Conservation (phyloP, 2,888 invertebrate species). For the Parascotia fuliginaria region DNA sequence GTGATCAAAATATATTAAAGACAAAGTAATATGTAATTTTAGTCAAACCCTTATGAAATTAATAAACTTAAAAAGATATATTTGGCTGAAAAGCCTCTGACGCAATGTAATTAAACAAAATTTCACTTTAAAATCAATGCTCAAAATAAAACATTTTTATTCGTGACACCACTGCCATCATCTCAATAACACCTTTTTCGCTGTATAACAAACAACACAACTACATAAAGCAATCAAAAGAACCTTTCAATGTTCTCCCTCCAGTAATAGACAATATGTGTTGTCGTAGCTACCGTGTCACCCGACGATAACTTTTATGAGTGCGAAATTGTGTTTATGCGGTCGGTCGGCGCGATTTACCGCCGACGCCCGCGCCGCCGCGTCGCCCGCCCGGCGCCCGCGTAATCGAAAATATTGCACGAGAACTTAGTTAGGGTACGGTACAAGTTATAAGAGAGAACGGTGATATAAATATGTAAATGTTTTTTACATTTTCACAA, state of each 20-base stretch:
- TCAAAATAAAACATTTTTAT: no score
- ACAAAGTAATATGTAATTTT: no score
- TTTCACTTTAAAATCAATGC: no score
- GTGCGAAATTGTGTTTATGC: constrained; percentile 83
- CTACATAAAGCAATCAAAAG: constrained; percentile 33
- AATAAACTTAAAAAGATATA: no score
- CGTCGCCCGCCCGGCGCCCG: constrained; percentile 34
- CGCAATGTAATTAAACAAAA: no score
- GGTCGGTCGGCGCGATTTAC: constrained; percentile 74
- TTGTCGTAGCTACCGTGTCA: constrained; percentile 40
- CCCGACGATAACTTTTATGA: constrained; percentile 82
- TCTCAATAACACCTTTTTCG: background rate
- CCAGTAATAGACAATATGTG: constrained; percentile 60
- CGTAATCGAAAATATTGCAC: constrained; percentile 80
- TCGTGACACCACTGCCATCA: no score
- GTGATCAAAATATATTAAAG: no score
- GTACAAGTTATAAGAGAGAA: constrained; percentile 22
- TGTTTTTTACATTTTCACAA: no score
- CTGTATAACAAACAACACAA: background rate
- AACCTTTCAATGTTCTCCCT: constrained; percentile 24
- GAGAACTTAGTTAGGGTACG: constrained; percentile 65
- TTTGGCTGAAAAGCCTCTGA: no score
- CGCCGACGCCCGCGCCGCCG: constrained; percentile 41
- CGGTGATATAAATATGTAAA: constrained; percentile 31
- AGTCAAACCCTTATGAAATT: no score